Percentiles rank a stretch among this genome's conserved stretches.
These are phyloP conservation scores for Kradibia gibbosae DNA, from an alignment of 1,140 invertebrate genomes.

Conservation along the genomic window DNA sequence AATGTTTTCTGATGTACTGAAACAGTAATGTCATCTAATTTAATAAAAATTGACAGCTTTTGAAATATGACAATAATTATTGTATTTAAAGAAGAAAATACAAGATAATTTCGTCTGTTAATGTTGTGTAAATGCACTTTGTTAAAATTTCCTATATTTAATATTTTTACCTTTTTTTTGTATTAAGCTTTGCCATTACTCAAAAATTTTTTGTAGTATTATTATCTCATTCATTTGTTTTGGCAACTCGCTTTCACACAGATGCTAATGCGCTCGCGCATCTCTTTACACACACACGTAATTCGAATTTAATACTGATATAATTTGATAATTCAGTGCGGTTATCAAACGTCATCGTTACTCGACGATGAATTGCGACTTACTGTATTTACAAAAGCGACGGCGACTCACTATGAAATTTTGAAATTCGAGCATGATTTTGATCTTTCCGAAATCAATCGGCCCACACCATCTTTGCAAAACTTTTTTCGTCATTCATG, in stretches of 20 bases:
- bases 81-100: too few relatives aligned
- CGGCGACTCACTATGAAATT: background rate
- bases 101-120: background rate
- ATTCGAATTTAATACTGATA: background rate
- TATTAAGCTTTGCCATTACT: background rate
- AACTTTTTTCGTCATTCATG: background rate
- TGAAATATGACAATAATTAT: too few relatives aligned
- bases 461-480: background rate
- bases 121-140: background rate
- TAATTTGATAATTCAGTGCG: background rate
- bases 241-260: background rate
- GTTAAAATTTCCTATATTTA: background rate
- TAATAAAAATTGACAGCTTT: too few relatives aligned
- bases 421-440: background rate
- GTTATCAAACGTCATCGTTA: constrained; percentile 3
- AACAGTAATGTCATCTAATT: too few relatives aligned
- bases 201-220: background rate
- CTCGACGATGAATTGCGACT: background rate
- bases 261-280: background rate
- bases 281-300: background rate
- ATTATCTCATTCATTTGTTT: constrained; percentile 30
- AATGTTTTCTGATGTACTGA: too few relatives aligned
- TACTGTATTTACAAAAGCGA: background rate
- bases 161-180: background rate
- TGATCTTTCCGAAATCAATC: background rate